Evolutionary conservation across 2,113 vertebrate genomes (phyloP), one percentile per base, ranked within the genome.

Genomic region (Gallinago media): DNA sequence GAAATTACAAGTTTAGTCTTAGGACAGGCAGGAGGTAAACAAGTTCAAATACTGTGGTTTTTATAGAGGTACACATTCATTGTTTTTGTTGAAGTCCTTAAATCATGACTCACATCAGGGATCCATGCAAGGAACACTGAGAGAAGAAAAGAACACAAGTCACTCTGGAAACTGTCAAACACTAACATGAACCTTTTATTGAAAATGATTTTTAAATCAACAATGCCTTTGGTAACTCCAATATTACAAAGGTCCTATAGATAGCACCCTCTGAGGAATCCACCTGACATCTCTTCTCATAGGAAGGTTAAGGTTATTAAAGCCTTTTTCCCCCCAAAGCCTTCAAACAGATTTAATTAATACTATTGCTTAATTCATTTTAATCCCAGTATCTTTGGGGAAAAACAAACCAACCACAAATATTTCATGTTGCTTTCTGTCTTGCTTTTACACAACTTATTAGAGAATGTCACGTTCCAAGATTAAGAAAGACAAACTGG

Each of bases 281-380:
- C 40, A 83, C 42, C 47, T 61, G 54, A 72, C 40, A 85, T 61
- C 31, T 80, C 58, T 76, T 68, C 59, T 58, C 44, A 17, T 40
- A 77, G 31, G 23, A 78, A 47, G 27, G 66, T 94, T 52, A 80
- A 73, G 21, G 19, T 72, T 89, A 68, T 68, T 85, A 52, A 80
- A 86, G 49, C 16, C 31, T 12, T 67, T 40, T 59, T 27, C 20
- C 44, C 25, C 29, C 4, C 1, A 31, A 91, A 92, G 23, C 20
- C n/a, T 76, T 68, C 38, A 67, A 94, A 89, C 7, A 65, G 36
- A 84, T 83, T 88, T 84, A 80, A 68, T 79, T 82, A 93, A 83
- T 19, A 50, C 56, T 77, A 76, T 17, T 85, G 29, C 9, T 76
- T 68, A 77, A 86, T 55, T 91, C 15, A 67, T 67, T 91, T 50